A percentile compares a stretch with the other conserved stretches of the same genome.
These are phyloP conservation scores for Silvanus unidentatus DNA, from an alignment of 2,888 invertebrate species.

Conservation along the genomic window DNA sequence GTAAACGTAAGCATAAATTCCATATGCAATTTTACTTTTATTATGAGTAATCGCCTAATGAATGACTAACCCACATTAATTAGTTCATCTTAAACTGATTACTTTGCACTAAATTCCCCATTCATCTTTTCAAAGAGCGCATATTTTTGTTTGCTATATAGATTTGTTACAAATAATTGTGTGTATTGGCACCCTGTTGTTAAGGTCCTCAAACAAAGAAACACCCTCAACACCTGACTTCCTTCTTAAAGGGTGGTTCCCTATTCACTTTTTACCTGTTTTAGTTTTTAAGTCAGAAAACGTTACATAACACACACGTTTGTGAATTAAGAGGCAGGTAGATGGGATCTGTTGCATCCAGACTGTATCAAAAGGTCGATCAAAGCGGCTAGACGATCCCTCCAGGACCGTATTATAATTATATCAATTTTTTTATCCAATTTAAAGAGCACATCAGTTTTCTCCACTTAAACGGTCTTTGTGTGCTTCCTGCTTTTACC, in stretches of 20 bases:
- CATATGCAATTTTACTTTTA: too few species aligned
- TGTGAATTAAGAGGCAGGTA: constrained; percentile 19
- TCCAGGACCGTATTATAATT: too few species aligned
- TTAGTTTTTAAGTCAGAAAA: constrained; percentile 14
- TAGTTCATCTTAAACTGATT: neutral
- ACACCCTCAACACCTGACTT: constrained; percentile 27
- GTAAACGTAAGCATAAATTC: too few species aligned
- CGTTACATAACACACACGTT: constrained; percentile 18
- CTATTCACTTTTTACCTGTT: constrained; percentile 15
- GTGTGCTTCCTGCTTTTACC: too few species aligned
- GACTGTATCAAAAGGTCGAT: too few species aligned
- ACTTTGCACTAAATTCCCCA: neutral
- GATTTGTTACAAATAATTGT: constrained; percentile 1
- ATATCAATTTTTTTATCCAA: constrained; percentile 4
- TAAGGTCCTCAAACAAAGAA: constrained; percentile 24
- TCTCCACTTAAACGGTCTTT: too few species aligned
- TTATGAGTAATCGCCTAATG: too few species aligned
- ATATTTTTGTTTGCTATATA: neutral
- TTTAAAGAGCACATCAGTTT: too few species aligned
- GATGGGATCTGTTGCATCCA: constrained; percentile 8
- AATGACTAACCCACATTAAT: constrained; percentile 2
- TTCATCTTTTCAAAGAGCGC: neutral
- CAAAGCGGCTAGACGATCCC: neutral
- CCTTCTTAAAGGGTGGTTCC: constrained; percentile 9
- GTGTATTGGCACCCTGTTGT: constrained; percentile 19